Evolutionary conservation across 1,140 invertebrate genomes (phyloP), one percentile per base, ranked within the genome.

Genomic region (Drosophila pallidifrons): DNA sequence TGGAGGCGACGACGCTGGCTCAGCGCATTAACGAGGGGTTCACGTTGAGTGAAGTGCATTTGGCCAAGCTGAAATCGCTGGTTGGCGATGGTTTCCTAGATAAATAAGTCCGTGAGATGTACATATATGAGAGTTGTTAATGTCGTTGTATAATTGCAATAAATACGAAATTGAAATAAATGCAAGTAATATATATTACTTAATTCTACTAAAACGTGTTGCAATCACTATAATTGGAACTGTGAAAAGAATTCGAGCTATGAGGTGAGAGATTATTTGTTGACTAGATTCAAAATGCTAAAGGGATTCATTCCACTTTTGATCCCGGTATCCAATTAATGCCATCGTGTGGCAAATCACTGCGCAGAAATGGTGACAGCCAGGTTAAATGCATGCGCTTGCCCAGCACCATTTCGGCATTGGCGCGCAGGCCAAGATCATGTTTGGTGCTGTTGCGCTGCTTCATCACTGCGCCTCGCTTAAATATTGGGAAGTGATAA

Each of bases 331-430:
- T 75, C 96, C 96, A 97, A 71, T 94, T 91, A 25, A 96, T 91
- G 25, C 97, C 97, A 94, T 97, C 94, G 57, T 95, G 95, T 3
- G 96, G 95, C 67, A 98, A 93, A 43, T 95, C 94, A 52, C 97
- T 98, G 7, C 93, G 79, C 35, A 98, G 93, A 91, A 97, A 96
- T 1, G 97, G 97, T 80, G 95, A 95, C 6, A 98, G 30, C 94
- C 96, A 95, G 2, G 95, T 94, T 25, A 96, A 92, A 75, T 96
- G 95, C 97, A 96, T 98, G 41, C 94, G 95, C 41, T 94, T 93
- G 10, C 97, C 97, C 81, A 98, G 95, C 3, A 96, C 94, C 76
- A 94, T 94, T 78, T 94, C 93, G 6, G 98, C 86, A 93, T 98
- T 98, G 28, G 94, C 91, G 41, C 93, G 94, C 91, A 94, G 94